Percentiles rank a stretch among this genome's conserved stretches.
Evolutionary conservation across 2,888 invertebrate genomes (phyloP).

Genomic region (Nephrotoma flavescens): DNA sequence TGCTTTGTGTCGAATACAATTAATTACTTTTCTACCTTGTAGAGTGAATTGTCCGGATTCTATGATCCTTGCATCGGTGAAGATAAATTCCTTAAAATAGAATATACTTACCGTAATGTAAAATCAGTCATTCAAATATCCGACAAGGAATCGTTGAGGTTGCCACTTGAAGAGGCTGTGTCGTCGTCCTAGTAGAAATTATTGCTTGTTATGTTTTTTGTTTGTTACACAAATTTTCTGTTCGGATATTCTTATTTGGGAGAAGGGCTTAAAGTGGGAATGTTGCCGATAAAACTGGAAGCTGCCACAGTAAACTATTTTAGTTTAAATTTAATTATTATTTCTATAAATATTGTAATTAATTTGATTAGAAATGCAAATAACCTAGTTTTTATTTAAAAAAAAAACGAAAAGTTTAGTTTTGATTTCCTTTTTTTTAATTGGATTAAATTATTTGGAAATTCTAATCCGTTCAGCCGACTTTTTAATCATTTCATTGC

Average conservation of each 20-base stretch:
- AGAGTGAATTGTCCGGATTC: constrained; percentile 93
- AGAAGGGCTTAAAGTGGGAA: not conserved
- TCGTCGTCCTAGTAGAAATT: not conserved
- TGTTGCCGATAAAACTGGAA: not conserved
- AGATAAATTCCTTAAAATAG: constrained; percentile 71
- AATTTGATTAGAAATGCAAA: not conserved
- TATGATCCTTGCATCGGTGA: constrained; percentile 93
- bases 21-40: constrained; percentile 22
- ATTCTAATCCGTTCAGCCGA: too few relatives aligned
- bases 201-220: not conserved
- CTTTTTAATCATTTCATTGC: too few relatives aligned
- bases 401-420: too few relatives aligned
- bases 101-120: constrained; percentile 70
- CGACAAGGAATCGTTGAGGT: constrained; percentile 65
- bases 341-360: not conserved
- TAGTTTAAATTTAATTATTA: not conserved
- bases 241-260: not conserved
- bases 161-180: constrained; percentile 38
- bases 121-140: constrained; percentile 63
- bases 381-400: not conserved
- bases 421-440: too few relatives aligned
- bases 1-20: not conserved
- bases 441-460: too few relatives aligned
- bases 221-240: not conserved
- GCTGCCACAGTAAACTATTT: not conserved